These are phyloP conservation scores for Poecilia picta DNA, from an alignment of 2,797 vertebrate species.

Conservation along the genomic window DNA sequence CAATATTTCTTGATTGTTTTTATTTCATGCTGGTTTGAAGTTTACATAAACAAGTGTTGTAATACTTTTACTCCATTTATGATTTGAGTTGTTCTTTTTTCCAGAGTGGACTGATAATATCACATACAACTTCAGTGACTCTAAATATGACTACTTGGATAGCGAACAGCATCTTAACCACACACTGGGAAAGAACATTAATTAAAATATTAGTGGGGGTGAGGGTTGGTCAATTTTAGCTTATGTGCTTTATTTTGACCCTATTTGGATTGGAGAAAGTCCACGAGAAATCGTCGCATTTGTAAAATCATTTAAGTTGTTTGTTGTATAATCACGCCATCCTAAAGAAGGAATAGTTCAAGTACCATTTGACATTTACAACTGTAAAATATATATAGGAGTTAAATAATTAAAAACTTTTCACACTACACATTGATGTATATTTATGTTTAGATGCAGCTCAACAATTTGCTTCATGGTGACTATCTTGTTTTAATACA, in stretches of 20 bases:
- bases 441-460: conserved; percentile 13
- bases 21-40: background rate
- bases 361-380: background rate
- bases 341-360: too few species aligned
- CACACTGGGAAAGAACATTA: background rate
- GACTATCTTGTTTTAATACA: conserved; percentile 20
- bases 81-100: background rate
- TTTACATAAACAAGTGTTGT: background rate
- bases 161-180: background rate
- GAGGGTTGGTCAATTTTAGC: too few species aligned
- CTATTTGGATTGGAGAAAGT: too few species aligned
- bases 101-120: background rate
- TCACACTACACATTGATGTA: conserved; percentile 19
- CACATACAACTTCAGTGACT: background rate
- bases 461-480: conserved; percentile 20
- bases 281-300: too few species aligned
- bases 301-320: too few species aligned
- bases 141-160: background rate
- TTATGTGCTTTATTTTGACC: too few species aligned
- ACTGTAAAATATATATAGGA: conserved; percentile 15
- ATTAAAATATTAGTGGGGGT: too few species aligned
- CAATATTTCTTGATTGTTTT: conserved; percentile 6
- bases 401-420: conserved; percentile 4
- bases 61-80: background rate
- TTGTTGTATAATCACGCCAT: too few species aligned